Base-by-base conservation (phyloP, 2,888 invertebrate genomes). In the Acanthopleura granulata region DNA sequence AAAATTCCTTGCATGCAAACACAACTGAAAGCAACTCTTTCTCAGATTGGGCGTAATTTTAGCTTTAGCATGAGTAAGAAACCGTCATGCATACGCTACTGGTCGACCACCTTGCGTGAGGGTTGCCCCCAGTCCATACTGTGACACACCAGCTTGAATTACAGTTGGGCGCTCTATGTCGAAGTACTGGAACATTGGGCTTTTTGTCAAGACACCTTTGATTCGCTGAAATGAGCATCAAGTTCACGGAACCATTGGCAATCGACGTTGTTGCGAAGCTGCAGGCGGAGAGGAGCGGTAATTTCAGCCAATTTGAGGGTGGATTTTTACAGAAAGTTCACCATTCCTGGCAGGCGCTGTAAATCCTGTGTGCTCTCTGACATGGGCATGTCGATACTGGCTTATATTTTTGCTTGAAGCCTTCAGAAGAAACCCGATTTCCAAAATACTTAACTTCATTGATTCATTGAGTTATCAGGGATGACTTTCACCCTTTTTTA, bases 41-140 rank as follows among this genome's bases (percentile, higher is more conserved):
- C 40, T 81, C 81, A 49, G 79, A 81, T 51, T 79, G 78, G 11
- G 76, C 76, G 70, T 84, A 81, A 6, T 71, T n/a, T n/a, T 76
- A 15, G 25, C 72, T 72, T 83, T 78, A 12, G 80, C 50, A 0
- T 77, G 74, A 16, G 74, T 79, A 0, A 82, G 72, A 14, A 78
- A 73, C 40, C 78, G n/a, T 22, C 80, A 81, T 16, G 81, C 80
- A 77, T 79, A 80, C 6, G 79, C 76, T 4, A 81, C 75, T 0
- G 79, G 79, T 30, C 74, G 40, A 0, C 75, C 70, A 57, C 75
- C 75, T 73, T 81, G 81, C 27, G 81, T 57, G 6, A 80, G 40
- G 51, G 72, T 69, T 12, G 74, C 74, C 30, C 79, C 79, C n/a
- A 79, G 73, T 14, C 80, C 82, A 61, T 51, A 66, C 30, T 76